Percentiles rank a stretch among this genome's conserved stretches.
Conservation (phyloP, 2,113 vertebrate species). For the Chaetodon auriga region DNA sequence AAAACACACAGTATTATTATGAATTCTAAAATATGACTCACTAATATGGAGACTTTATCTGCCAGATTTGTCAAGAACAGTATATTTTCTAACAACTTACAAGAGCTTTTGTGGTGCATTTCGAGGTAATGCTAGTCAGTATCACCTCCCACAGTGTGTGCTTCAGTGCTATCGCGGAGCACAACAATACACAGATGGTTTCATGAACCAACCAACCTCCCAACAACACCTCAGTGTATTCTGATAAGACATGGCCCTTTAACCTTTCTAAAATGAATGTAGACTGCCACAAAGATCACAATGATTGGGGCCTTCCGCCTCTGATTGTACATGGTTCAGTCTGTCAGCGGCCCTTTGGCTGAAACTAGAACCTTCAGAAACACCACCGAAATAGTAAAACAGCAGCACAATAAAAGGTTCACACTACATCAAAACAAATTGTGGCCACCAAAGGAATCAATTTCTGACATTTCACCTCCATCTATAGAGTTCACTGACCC, state of each 20-base stretch:
- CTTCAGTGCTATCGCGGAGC: background rate
- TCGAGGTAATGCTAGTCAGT: background rate
- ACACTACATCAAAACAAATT: slow-evolving; percentile 77
- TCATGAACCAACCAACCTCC: slow-evolving; percentile 16
- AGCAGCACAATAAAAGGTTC: slow-evolving; percentile 64
- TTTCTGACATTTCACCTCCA: slow-evolving; percentile 84
- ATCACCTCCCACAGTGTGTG: background rate
- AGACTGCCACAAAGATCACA: slow-evolving; percentile 16
- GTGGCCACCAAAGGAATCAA: slow-evolving; percentile 80
- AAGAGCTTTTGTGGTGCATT: background rate
- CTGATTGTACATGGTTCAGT: background rate
- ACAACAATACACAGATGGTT: background rate
- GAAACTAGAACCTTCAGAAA: slow-evolving; percentile 32
- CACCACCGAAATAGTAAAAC: slow-evolving; percentile 38
- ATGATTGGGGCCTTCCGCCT: slow-evolving; percentile 31
- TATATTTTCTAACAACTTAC: background rate
- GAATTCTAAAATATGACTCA: too few relatives aligned
- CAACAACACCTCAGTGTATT: background rate
- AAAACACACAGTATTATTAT: background rate
- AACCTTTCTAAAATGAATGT: slow-evolving; percentile 34
- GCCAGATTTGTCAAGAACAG: background rate
- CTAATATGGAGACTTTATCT: background rate
- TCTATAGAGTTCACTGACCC: slow-evolving; percentile 78
- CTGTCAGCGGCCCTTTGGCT: background rate
- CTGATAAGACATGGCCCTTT: slow-evolving; percentile 26